These are phyloP conservation scores for Lerista edwardsae DNA, from an alignment of 2,797 vertebrate species.

Conservation along the genomic window DNA sequence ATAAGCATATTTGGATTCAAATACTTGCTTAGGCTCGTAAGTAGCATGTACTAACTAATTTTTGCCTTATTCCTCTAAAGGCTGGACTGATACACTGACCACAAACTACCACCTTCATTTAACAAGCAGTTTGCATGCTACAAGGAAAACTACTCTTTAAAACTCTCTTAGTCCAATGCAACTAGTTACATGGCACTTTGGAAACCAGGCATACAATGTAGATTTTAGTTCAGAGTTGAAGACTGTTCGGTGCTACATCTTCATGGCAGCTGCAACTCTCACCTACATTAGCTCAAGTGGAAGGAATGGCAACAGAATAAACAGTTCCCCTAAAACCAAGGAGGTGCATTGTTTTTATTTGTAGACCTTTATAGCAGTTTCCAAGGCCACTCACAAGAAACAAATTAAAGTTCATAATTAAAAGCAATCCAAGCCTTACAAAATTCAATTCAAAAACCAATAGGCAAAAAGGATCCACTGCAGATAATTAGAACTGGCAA, in stretches of 20 bases:
- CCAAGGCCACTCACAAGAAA: background rate
- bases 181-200: background rate
- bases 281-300: background rate
- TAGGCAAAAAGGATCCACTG: background rate
- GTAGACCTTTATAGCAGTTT: no score
- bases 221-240: background rate
- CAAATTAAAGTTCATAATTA: background rate
- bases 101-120: no score
- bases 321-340: no score
- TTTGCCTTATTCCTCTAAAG: constrained; percentile 6
- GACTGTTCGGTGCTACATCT: no score
- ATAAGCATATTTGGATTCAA: background rate
- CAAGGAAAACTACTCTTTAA: no score
- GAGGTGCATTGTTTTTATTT: no score
- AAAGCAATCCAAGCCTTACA: background rate
- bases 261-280: background rate
- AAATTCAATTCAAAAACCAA: background rate
- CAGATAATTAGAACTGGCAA: background rate
- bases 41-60: background rate
- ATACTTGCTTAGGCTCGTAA: background rate
- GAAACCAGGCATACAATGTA: background rate
- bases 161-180: rapidly evolving
- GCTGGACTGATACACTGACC: no score
- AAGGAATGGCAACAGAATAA: background rate
- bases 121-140: no score